phyloP scores from a whole-genome alignment of 2,888 invertebrate species.

The Stegana nigrithorax region DNA sequence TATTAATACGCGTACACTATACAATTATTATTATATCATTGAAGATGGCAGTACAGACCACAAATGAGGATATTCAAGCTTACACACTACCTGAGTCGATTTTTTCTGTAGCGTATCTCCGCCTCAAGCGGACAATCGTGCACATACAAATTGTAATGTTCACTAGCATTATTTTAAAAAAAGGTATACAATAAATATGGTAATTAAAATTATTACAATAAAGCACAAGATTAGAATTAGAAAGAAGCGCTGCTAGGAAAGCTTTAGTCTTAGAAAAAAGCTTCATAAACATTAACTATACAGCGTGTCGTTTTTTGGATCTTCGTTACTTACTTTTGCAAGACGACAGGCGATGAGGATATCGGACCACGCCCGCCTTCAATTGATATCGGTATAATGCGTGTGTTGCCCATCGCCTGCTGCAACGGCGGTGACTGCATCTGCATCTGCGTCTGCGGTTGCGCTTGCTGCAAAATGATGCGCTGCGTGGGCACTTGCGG shows the following conservation, averaged over 20 bases:
- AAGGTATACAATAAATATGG: background rate
- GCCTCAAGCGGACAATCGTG: slow-evolving; percentile 69
- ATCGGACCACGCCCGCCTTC: slow-evolving; percentile 68
- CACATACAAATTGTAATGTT: slow-evolving; percentile 65
- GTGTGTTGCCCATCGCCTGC: slow-evolving; percentile 52
- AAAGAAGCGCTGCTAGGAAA: slow-evolving; percentile 20
- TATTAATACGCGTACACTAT: no score
- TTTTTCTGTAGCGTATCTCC: slow-evolving; percentile 67
- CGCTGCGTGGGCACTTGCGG: slow-evolving; percentile 7
- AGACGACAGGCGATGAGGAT: slow-evolving; percentile 63
- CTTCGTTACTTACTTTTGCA: slow-evolving; percentile 66
- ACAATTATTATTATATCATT: background rate
- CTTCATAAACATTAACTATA: background rate
- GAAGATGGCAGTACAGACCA: background rate
- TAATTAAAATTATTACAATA: slow-evolving; percentile 28
- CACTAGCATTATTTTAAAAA: slow-evolving; percentile 49
- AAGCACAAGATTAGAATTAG: slow-evolving; percentile 47
- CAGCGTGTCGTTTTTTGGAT: background rate
- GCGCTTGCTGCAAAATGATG: no score
- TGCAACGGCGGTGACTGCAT: no score
- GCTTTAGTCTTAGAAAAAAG: background rate
- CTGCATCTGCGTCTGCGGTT: no score
- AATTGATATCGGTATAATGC: slow-evolving; percentile 75
- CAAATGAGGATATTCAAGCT: no score
- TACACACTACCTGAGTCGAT: slow-evolving; percentile 66